A percentile compares a stretch with the other conserved stretches of the same genome.
Conservation (phyloP, 2,888 invertebrate species). For the Sturmia bella region DNA sequence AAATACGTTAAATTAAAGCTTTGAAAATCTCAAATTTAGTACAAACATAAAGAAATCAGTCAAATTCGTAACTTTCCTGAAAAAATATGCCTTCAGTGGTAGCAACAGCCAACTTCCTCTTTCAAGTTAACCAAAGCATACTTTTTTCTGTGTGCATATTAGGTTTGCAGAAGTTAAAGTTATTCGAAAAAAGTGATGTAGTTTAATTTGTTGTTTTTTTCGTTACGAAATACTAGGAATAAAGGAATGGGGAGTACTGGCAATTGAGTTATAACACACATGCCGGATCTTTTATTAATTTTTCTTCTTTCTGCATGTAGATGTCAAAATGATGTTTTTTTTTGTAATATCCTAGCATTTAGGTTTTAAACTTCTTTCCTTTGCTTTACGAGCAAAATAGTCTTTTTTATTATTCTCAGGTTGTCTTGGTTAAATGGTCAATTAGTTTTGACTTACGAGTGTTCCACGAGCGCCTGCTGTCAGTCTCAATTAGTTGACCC, state of each 20-base stretch:
- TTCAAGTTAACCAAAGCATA: too few species aligned
- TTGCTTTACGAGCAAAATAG: neutral
- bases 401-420: constrained; percentile 23
- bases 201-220: too few species aligned
- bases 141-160: too few species aligned
- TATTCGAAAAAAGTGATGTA: too few species aligned
- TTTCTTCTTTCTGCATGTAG: constrained; percentile 7
- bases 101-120: too few species aligned
- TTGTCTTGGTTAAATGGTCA: constrained; percentile 66
- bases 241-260: constrained; percentile 1
- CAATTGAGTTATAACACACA: constrained; percentile 54
- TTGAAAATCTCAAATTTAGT: too few species aligned
- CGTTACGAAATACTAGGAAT: neutral
- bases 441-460: constrained; percentile 69
- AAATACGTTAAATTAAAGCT: too few species aligned
- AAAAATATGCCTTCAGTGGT: too few species aligned
- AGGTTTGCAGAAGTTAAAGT: too few species aligned
- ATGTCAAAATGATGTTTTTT: constrained; percentile 11
- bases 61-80: too few species aligned
- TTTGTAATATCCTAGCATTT: constrained; percentile 23
- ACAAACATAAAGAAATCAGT: too few species aligned
- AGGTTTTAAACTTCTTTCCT: neutral
- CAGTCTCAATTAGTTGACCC: constrained; percentile 44
- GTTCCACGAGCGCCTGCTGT: constrained; percentile 47
- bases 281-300: constrained; percentile 11